These are phyloP conservation scores for Eupsilia transversa DNA, from an alignment of 2,888 invertebrate genomes.

Conservation along the genomic window DNA sequence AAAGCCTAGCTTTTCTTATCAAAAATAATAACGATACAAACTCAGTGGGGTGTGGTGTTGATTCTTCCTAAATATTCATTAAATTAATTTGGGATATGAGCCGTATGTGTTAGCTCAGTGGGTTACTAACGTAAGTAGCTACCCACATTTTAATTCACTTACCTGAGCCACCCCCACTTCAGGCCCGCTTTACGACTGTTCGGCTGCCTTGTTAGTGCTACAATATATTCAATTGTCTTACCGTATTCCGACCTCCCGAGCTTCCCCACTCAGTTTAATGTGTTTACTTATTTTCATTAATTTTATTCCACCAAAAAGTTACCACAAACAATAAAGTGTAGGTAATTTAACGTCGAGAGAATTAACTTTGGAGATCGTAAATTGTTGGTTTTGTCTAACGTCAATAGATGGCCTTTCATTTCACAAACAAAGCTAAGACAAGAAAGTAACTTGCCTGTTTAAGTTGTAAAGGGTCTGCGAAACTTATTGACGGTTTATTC, in stretches of 20 bases:
- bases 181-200: constrained; percentile 73
- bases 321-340: constrained; percentile 63
- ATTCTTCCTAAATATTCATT: constrained; percentile 33
- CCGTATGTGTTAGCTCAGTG: constrained; percentile 40
- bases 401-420: constrained; percentile 48
- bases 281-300: constrained; percentile 71
- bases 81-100: constrained; percentile 39
- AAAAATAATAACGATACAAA: constrained; percentile 8
- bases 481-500: constrained; percentile 48
- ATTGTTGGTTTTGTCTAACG: constrained; percentile 50
- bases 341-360: constrained; percentile 51
- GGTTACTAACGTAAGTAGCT: constrained; percentile 52
- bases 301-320: constrained; percentile 65
- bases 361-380: constrained; percentile 63
- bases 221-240: constrained; percentile 73
- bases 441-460: constrained; percentile 28
- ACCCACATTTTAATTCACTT: constrained; percentile 75
- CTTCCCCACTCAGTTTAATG: constrained; percentile 70
- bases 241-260: constrained; percentile 59
- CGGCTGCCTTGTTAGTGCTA: constrained; percentile 70
- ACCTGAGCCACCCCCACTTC: constrained; percentile 68
- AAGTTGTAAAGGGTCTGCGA: constrained; percentile 30
- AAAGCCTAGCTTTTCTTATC: neutral
- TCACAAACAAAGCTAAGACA: constrained; percentile 31
- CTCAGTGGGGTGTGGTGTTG: neutral